Percentiles rank a stretch among this genome's conserved stretches.
These are phyloP conservation scores for Sycophila sp. DNA, from an alignment of 1,140 invertebrate species.

Conservation along the genomic window DNA sequence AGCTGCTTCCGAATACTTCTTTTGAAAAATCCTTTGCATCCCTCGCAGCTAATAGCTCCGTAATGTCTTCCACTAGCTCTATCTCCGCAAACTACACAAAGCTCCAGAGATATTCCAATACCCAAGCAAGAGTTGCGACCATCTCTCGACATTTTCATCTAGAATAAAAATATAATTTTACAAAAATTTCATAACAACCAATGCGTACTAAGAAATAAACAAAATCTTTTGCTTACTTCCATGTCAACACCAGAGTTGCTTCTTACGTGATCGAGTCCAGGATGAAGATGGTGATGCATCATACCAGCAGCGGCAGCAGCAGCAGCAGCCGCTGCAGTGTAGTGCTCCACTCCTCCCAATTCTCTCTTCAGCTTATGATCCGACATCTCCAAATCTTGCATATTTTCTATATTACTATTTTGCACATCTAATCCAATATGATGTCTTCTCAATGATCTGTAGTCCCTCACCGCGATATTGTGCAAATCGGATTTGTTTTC, in stretches of 20 bases:
- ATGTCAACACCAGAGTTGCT: constrained; percentile 32
- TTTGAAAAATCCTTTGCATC: constrained; percentile 94
- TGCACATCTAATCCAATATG: constrained; percentile 36
- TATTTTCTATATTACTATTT: constrained; percentile 34
- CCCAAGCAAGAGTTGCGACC: constrained; percentile 60
- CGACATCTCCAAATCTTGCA: constrained; percentile 27
- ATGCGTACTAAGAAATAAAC: too few relatives aligned
- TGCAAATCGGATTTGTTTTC: constrained; percentile 24
- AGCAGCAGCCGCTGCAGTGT: constrained; percentile 22
- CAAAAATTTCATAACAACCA: not conserved
- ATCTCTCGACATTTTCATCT: constrained; percentile 64
- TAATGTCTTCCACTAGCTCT: constrained; percentile 93
- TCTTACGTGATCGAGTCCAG: constrained; percentile 34
- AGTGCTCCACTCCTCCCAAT: constrained; percentile 22
- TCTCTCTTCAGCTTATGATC: constrained; percentile 36
- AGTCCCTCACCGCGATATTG: constrained; percentile 31
- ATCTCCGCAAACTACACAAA: constrained; percentile 95
- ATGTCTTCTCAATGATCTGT: constrained; percentile 31
- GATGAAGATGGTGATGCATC: constrained; percentile 36
- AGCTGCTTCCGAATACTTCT: constrained; percentile 93
- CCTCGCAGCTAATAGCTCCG: constrained; percentile 93
- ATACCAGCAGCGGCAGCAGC: constrained; percentile 36
- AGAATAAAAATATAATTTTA: not conserved
- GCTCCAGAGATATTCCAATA: constrained; percentile 74
- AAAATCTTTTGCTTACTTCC: constrained; percentile 14